Percentiles rank a stretch among this genome's conserved stretches.
These are phyloP conservation scores for Conus canariensis DNA, from an alignment of 2,888 invertebrate species.

Conservation along the genomic window DNA sequence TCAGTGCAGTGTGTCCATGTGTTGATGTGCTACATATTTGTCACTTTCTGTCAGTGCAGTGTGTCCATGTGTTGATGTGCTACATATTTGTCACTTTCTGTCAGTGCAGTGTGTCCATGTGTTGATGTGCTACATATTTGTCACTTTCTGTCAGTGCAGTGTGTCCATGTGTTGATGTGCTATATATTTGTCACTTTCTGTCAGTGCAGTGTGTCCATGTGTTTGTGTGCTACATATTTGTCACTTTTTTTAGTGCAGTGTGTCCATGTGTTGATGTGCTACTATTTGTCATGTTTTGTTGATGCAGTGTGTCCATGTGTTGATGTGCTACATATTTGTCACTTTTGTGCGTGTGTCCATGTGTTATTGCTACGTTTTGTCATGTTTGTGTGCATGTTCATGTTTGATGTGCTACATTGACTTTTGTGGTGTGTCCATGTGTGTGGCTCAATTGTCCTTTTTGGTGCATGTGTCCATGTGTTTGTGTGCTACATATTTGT, in stretches of 20 bases:
- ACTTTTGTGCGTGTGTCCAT: background rate
- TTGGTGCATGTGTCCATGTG: background rate
- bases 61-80: background rate
- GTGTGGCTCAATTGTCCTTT: background rate
- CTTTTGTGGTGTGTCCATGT: background rate
- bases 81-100: background rate
- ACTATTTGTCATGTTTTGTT: no score
- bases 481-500: background rate
- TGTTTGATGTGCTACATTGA: background rate
- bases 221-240: no score
- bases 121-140: background rate
- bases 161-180: no score
- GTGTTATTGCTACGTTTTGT: background rate
- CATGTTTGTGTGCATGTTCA: background rate
- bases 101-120: background rate
- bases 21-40: background rate
- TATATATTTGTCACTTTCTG: no score
- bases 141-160: no score
- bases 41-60: background rate
- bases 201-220: no score
- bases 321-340: no score
- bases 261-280: no score
- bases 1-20: background rate
- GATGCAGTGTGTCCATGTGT: no score
- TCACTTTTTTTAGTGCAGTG: no score